Evolutionary conservation across 2,113 vertebrate species (phyloP), one percentile per base, ranked within the genome.

Genomic region (Campylomormyrus tamandua): DNA sequence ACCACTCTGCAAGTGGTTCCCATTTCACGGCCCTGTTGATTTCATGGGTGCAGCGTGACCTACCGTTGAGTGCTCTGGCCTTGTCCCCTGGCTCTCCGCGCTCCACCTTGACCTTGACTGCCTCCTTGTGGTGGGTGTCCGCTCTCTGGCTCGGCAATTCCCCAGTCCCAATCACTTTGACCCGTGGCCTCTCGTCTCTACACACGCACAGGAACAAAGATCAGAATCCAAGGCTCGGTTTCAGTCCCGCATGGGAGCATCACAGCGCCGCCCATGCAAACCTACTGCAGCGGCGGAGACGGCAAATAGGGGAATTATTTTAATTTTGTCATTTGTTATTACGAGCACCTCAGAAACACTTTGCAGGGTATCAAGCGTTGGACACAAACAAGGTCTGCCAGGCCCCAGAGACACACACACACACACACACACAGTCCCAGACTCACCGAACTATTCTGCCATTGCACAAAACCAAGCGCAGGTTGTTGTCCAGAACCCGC

Each of bases 381-480:
- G 19, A 84, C 80, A 46, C 19, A 8, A 17, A n/a, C 49, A 52
- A 87, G 48, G 49, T 87, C 48, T 52, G n/a, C 9, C 21, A 48
- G 0, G 45, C 42, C 13, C 0, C 70, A 39, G n/a, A 31, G 3
- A 77, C 70, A 21, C 50, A 56, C 19, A 46, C 27, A n/a, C n/a
- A n/a, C n/a, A 31, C 4, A 17, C 39, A 39, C n/a, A 27, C 84
- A 87, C 0, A 0, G n/a, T 17, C 52, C 5, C 39, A 42, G 45
- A 53, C 93, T 92, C 48, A 99, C 98, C 97, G 97, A 92, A 99
- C 97, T 90, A 99, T 99, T 91, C 96, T 97, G 92, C 98, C 98
- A 92, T 99, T 99, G 91, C 97, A 97, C 93, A 99, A 94, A 92
- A 98, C 96, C 58, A 99, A 95, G 49, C 96, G 97, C 85, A 99